A percentile compares a stretch with the other conserved stretches of the same genome.
Conservation (phyloP, 1,140 invertebrate species). For the Apis florea region DNA sequence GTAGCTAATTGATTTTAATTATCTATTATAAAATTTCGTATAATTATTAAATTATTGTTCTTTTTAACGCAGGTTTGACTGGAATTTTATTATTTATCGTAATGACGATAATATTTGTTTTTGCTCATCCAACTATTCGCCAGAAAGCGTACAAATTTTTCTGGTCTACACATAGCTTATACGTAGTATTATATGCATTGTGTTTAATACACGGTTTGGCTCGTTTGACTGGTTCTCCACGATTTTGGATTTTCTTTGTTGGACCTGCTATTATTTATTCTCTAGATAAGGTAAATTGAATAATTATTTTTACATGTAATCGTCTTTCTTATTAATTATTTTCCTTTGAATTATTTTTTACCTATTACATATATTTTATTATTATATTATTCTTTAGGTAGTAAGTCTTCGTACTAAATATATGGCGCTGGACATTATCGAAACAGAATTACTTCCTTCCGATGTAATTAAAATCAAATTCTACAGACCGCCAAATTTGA, state of each 20-base stretch:
- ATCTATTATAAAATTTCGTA: background rate
- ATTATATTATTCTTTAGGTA: constrained; percentile 80
- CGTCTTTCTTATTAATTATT: background rate
- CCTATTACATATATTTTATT: background rate
- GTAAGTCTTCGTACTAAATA: constrained; percentile 95
- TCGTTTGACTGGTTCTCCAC: constrained; percentile 93
- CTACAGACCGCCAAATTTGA: constrained; percentile 96
- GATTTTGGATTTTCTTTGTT: constrained; percentile 98
- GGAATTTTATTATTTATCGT: constrained; percentile 96
- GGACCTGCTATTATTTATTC: constrained; percentile 94
- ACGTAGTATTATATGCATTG: constrained; percentile 94
- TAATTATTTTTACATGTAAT: background rate
- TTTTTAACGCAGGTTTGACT: constrained; percentile 87
- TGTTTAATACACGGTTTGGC: constrained; percentile 97
- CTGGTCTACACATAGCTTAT: constrained; percentile 97
- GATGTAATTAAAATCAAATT: constrained; percentile 96
- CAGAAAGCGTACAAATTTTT: constrained; percentile 98
- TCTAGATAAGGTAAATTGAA: constrained; percentile 89
- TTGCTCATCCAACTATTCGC: constrained; percentile 96
- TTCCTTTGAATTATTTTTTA: background rate
- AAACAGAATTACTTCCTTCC: constrained; percentile 97
- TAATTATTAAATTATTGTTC: background rate
- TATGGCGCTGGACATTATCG: constrained; percentile 96
- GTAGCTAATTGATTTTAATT: constrained; percentile 78
- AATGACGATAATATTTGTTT: constrained; percentile 98